phyloP scores from a whole-genome alignment of 2,888 invertebrate genomes.

The Gryllus longicercus region DNA sequence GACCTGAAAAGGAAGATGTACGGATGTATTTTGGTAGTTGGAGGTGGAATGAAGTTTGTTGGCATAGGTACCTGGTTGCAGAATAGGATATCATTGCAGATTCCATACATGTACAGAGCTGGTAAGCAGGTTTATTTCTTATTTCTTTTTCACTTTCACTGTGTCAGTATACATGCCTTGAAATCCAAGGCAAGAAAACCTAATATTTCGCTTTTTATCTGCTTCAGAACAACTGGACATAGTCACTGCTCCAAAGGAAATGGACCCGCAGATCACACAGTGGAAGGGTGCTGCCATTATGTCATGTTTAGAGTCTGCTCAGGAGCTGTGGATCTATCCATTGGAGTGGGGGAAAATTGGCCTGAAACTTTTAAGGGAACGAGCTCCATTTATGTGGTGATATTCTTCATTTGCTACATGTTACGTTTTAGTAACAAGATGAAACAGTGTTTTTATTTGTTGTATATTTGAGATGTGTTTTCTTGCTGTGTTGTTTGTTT shows the following conservation, averaged over 20 bases:
- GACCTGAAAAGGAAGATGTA: slow-evolving; percentile 93
- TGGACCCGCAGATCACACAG: slow-evolving; percentile 83
- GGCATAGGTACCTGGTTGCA: slow-evolving; percentile 85
- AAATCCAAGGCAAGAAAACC: neutral
- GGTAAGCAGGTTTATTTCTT: slow-evolving; percentile 45
- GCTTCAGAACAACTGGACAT: slow-evolving; percentile 76
- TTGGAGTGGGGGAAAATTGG: slow-evolving; percentile 84
- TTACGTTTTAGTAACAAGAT: neutral
- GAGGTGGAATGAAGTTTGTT: slow-evolving; percentile 85
- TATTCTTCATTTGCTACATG: neutral
- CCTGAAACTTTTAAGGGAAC: slow-evolving; percentile 79
- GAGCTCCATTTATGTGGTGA: slow-evolving; percentile 88
- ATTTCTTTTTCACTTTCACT: neutral
- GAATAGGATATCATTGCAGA: slow-evolving; percentile 77
- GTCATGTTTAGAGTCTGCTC: slow-evolving; percentile 88
- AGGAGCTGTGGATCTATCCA: slow-evolving; percentile 86
- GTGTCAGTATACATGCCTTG: neutral
- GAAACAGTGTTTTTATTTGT: no score
- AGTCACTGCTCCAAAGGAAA: slow-evolving; percentile 85
- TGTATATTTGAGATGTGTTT: no score
- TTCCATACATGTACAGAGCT: slow-evolving; percentile 72
- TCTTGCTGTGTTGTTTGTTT: no score
- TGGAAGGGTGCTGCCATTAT: slow-evolving; percentile 96
- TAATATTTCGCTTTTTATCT: neutral
- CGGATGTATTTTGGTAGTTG: slow-evolving; percentile 84